Evolutionary conservation across 2,113 vertebrate species (phyloP).

Genomic region (Labrus mixtus): DNA sequence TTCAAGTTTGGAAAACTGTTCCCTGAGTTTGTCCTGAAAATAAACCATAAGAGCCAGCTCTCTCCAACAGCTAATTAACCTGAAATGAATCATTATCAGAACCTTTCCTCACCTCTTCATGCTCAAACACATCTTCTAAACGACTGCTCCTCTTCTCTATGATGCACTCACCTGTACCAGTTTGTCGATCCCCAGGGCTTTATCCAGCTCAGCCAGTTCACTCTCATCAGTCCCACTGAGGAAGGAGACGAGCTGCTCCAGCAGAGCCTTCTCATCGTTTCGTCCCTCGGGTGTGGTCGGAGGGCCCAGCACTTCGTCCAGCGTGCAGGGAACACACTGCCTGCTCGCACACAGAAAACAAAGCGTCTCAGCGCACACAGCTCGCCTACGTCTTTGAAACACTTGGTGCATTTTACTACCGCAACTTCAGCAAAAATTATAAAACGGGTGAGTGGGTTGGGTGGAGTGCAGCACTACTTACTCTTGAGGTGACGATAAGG

Average conservation of each 20-base stretch:
- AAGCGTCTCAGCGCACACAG: too few relatives aligned
- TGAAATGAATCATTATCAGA: too few relatives aligned
- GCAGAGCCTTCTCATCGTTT: constrained; percentile 93
- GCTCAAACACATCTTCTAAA: too few relatives aligned
- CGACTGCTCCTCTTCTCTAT: neutral
- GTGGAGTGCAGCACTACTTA: constrained; percentile 51
- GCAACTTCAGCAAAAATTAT: too few relatives aligned
- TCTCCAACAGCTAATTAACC: too few relatives aligned
- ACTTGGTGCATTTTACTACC: too few relatives aligned
- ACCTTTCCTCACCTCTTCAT: too few relatives aligned
- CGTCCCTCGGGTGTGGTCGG: constrained; percentile 91
- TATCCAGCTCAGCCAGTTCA: constrained; percentile 92
- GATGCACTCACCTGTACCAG: constrained; percentile 89
- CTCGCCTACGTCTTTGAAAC: too few relatives aligned
- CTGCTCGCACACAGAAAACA: constrained; percentile 71
- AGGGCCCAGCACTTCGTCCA: constrained; percentile 93
- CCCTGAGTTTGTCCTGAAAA: too few relatives aligned
- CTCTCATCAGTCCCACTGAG: constrained; percentile 98
- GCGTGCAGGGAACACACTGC: constrained; percentile 89
- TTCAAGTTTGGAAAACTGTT: too few relatives aligned
- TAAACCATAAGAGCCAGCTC: too few relatives aligned
- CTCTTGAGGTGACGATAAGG: constrained; percentile 82
- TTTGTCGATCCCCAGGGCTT: constrained; percentile 95
- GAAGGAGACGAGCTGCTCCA: constrained; percentile 95
- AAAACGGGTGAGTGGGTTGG: too few relatives aligned